phyloP scores from a whole-genome alignment of 2,888 invertebrate species.

The Proisotoma minuta region DNA sequence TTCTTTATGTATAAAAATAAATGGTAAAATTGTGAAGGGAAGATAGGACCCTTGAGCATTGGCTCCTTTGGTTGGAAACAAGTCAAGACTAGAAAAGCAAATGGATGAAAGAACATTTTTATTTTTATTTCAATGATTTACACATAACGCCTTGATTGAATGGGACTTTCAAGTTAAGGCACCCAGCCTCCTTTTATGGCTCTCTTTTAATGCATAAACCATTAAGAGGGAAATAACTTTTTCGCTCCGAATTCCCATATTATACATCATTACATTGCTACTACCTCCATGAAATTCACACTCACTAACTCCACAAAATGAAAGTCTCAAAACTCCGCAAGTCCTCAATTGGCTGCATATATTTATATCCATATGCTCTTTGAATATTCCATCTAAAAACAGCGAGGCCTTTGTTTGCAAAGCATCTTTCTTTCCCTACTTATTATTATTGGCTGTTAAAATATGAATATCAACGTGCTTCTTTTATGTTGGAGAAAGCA shows the following conservation, averaged over 20 bases:
- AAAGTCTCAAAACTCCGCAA: too few species aligned
- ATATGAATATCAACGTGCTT: too few species aligned
- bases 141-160: constrained; percentile 7
- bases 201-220: constrained; percentile 8
- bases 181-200: background rate
- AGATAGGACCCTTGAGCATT: background rate
- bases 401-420: too few species aligned
- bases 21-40: background rate
- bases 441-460: too few species aligned
- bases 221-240: constrained; percentile 4
- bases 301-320: too few species aligned
- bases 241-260: constrained; percentile 1
- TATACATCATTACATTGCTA: background rate
- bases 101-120: constrained; percentile 2
- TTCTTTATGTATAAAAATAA: too few species aligned
- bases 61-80: background rate
- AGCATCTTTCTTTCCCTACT: too few species aligned
- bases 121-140: constrained; percentile 6
- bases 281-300: background rate
- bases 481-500: too few species aligned
- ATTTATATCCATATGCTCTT: too few species aligned
- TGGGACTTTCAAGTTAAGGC: background rate
- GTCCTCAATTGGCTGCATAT: too few species aligned
- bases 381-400: too few species aligned
- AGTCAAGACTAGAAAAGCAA: background rate